A percentile compares a stretch with the other conserved stretches of the same genome.
phyloP scores from a whole-genome alignment of 2,888 invertebrate species.

The Icerya purchasi region DNA sequence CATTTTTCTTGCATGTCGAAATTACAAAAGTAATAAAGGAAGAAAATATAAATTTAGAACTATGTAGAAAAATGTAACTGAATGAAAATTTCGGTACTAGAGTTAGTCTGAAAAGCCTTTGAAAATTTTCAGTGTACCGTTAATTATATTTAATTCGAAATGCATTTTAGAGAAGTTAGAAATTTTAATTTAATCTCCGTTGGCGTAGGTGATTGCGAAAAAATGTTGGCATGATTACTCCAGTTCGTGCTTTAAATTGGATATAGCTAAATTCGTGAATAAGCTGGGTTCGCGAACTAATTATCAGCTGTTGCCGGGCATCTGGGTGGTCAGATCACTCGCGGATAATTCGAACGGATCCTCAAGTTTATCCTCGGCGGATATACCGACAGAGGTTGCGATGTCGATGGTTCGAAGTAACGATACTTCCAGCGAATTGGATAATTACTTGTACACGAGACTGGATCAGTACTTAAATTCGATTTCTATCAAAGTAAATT shows the following conservation, averaged over 20 bases:
- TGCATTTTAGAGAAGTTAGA: no score
- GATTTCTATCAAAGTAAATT: slow-evolving; percentile 19
- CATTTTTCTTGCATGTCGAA: no score
- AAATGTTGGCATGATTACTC: slow-evolving; percentile 37
- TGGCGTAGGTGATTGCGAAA: slow-evolving; percentile 13
- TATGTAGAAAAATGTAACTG: no score
- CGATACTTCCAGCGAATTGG: slow-evolving; percentile 15
- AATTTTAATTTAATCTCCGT: no score
- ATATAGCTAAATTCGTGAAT: slow-evolving; percentile 52
- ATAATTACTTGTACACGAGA: slow-evolving; percentile 15
- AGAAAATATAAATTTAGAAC: no score
- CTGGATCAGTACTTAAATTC: slow-evolving; percentile 19
- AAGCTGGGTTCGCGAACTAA: slow-evolving; percentile 46
- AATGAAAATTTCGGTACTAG: no score
- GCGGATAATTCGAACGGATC: slow-evolving; percentile 8
- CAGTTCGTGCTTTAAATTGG: slow-evolving; percentile 54
- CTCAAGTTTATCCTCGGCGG: slow-evolving; percentile 5
- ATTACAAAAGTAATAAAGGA: no score
- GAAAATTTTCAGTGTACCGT: no score
- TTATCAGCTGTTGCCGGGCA: slow-evolving; percentile 46
- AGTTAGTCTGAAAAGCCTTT: no score
- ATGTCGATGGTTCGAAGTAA: slow-evolving; percentile 12
- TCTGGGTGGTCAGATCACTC: slow-evolving; percentile 27
- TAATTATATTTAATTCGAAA: no score
- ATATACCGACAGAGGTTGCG: slow-evolving; percentile 13